A percentile compares a stretch with the other conserved stretches of the same genome.
These are phyloP conservation scores for Alethe diademata DNA, from an alignment of 2,113 vertebrate genomes.

Conservation along the genomic window DNA sequence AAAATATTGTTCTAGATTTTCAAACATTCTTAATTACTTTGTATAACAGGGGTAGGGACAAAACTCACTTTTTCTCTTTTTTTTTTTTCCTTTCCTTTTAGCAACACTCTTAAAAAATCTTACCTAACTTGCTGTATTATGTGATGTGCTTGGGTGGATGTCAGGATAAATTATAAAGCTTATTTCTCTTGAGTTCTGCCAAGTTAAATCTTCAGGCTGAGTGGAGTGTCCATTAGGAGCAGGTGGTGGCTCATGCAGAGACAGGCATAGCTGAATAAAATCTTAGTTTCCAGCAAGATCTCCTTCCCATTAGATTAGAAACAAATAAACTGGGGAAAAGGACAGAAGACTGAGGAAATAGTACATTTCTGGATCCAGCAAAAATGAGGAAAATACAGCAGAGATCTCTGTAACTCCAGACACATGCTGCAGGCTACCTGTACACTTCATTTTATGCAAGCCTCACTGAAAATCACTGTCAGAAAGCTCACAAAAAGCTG, in stretches of 20 bases:
- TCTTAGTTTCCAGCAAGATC: neutral
- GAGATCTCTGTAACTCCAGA: neutral
- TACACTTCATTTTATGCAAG: neutral
- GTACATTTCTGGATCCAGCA: neutral
- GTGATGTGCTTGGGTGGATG: neutral
- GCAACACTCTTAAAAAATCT: neutral
- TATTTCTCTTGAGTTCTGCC: neutral
- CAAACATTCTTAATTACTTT: neutral
- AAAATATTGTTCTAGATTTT: slow-evolving; percentile 2
- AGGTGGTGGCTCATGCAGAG: neutral
- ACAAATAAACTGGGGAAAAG: neutral
- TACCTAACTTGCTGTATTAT: neutral
- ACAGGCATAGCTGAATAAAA: neutral
- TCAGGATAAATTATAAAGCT: neutral
- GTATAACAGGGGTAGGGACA: neutral
- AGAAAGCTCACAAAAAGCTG: neutral
- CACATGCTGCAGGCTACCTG: neutral
- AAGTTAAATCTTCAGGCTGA: neutral
- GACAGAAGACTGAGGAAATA: neutral
- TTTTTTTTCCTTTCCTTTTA: neutral
- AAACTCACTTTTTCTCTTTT: neutral
- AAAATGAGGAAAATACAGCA: neutral
- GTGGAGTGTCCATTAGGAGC: neutral
- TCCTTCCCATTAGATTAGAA: neutral
- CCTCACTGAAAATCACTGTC: neutral